Evolutionary conservation across 2,888 invertebrate genomes (phyloP), one percentile per base, ranked within the genome.

Genomic region (Escarpia spicata): DNA sequence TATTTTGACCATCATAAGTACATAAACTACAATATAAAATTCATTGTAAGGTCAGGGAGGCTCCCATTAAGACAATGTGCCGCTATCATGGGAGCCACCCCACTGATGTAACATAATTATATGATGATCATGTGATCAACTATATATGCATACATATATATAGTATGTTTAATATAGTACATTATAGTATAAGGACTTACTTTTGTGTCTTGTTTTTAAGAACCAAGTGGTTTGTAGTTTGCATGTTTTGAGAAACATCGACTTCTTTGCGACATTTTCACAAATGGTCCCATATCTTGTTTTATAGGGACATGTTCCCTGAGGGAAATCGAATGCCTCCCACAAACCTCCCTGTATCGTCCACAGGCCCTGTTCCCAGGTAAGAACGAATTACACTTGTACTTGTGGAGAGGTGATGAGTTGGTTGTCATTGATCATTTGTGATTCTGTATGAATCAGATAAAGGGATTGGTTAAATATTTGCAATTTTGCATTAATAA

Each of bases 301-400:
- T 93, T 95, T 94, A 90, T 94, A 96, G 96, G 43, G 96, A 95
- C 93, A 93, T 94, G 12, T 96, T 96, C 94, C 96, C 96, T 0
- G 93, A 95, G 94, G 96, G 96, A 8, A 95, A 95, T 93, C 95
- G 95, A 93, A 94, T 96, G 94, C 96, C 96, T 19, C 92, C 94
- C 58, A 95, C 95, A 8, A 96, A 96, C 93, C 95, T 96, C 75
- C 95, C 96, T 91, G 95, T 96, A 19, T 95, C 95, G 2, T 45
- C 93, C 8, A 93, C 94, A 93, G 96, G 96, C 10, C 96, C 95
- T 58, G 95, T 96, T 31, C 94, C 95, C 43, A 95, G 95, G 96
- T 96, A 94, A 75, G 19, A 75, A 12, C 2, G 6, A 75, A 1
- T n/a, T 75, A 75, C 75, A 75, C 6, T 2, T n/a, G n/a, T 75